A percentile compares a stretch with the other conserved stretches of the same genome.
These are phyloP conservation scores for Trichechus manatus DNA, from an alignment of 2,113 vertebrate genomes.

Conservation along the genomic window DNA sequence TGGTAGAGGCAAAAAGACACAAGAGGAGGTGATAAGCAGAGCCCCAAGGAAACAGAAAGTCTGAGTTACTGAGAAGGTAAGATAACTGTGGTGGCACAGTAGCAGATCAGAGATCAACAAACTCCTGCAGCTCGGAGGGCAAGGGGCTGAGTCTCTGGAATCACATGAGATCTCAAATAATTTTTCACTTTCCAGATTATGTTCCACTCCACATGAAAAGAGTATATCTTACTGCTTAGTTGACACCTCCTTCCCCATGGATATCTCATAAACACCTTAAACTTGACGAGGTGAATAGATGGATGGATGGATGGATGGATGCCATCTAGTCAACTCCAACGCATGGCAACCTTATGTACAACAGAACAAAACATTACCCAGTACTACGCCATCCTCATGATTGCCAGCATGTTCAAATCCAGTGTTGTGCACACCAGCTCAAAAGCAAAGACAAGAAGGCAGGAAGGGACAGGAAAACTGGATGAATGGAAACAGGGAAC, in stretches of 20 bases:
- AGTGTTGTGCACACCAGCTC: no score
- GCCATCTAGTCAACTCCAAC: background rate
- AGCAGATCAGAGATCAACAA: background rate
- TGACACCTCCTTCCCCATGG: background rate
- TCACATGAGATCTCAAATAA: background rate
- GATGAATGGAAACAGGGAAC: no score
- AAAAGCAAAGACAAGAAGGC: no score
- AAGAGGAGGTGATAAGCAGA: background rate
- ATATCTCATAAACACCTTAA: background rate
- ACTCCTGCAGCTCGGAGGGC: background rate
- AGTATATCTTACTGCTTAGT: background rate
- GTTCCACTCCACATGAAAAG: background rate
- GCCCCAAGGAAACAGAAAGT: background rate
- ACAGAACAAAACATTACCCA: background rate
- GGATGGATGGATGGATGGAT: background rate
- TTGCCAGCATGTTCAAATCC: no score
- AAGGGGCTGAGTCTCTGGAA: background rate
- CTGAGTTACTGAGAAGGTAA: background rate
- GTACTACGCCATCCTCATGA: background rate
- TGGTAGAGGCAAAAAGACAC: background rate
- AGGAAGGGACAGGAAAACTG: no score
- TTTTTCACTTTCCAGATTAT: background rate
- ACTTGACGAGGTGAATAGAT: background rate
- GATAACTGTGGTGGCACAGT: background rate
- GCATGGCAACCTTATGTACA: background rate